phyloP scores from a whole-genome alignment of 1,140 invertebrate genomes.

The Drosophila virilis region DNA sequence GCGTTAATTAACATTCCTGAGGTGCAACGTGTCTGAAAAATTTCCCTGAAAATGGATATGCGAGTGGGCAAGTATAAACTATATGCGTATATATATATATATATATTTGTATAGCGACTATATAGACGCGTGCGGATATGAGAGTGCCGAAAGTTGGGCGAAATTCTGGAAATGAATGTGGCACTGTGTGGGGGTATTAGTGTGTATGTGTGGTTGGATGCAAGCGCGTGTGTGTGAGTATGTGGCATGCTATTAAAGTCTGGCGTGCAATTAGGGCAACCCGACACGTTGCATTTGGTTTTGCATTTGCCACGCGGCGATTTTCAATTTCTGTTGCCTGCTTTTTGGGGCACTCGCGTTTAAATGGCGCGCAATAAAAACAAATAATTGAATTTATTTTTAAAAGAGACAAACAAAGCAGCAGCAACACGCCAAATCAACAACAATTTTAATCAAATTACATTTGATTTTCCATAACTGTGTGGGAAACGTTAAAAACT shows the following conservation, averaged over 20 bases:
- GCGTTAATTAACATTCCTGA: conserved; percentile 49
- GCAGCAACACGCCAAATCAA: background rate
- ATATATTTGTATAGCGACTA: background rate
- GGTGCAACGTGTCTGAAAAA: conserved; percentile 7
- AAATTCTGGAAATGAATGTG: conserved; percentile 1
- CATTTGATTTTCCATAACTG: conserved; percentile 1
- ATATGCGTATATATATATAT: background rate
- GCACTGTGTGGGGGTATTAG: background rate
- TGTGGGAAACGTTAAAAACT: background rate
- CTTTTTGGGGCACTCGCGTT: conserved; percentile 20
- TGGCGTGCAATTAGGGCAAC: conserved; percentile 22
- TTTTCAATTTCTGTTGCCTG: conserved; percentile 30
- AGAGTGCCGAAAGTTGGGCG: background rate
- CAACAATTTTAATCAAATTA: background rate
- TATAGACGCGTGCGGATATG: background rate
- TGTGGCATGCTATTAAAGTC: conserved; percentile 9
- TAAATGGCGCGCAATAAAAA: background rate
- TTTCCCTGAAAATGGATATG: background rate
- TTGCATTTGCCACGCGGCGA: conserved; percentile 6
- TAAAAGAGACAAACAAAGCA: background rate
- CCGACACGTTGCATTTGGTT: conserved; percentile 18
- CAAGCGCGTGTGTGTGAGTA: background rate
- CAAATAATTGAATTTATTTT: background rate
- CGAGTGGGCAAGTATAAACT: background rate
- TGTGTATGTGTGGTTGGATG: background rate